These are phyloP conservation scores for Chrysopilus asiliformis DNA, from an alignment of 2,888 invertebrate species.

Conservation along the genomic window DNA sequence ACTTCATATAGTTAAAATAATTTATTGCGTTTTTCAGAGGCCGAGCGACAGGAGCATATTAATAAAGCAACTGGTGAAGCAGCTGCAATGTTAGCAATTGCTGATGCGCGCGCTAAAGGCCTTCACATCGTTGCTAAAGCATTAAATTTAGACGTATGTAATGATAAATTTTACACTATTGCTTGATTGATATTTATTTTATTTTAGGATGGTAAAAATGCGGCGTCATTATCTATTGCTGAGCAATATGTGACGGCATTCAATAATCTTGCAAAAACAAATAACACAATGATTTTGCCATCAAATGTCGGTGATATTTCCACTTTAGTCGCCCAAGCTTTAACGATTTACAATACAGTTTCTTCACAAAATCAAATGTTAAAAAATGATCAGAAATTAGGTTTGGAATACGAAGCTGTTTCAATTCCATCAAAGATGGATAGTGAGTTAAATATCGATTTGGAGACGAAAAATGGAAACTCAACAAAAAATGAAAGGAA, in stretches of 20 bases:
- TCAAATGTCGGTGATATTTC: conserved; percentile 57
- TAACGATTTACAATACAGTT: conserved; percentile 27
- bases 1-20: neutral
- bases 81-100: conserved; percentile 78
- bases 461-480: conserved; percentile 4
- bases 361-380: too few species aligned
- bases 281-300: conserved; percentile 90
- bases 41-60: conserved; percentile 84
- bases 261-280: conserved; percentile 79
- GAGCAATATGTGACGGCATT: conserved; percentile 95
- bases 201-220: conserved; percentile 64
- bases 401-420: too few species aligned
- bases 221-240: conserved; percentile 83
- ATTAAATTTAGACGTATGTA: conserved; percentile 22
- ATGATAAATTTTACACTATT: neutral
- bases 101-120: conserved; percentile 78
- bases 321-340: conserved; percentile 30
- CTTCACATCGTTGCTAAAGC: conserved; percentile 62
- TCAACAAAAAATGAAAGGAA: too few species aligned
- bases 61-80: conserved; percentile 91
- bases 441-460: conserved; percentile 4
- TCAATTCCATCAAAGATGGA: too few species aligned
- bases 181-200: conserved; percentile 7
- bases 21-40: conserved; percentile 47
- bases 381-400: too few species aligned